Base-by-base conservation (phyloP, 1,140 invertebrate species). In the Bombus impatiens region DNA sequence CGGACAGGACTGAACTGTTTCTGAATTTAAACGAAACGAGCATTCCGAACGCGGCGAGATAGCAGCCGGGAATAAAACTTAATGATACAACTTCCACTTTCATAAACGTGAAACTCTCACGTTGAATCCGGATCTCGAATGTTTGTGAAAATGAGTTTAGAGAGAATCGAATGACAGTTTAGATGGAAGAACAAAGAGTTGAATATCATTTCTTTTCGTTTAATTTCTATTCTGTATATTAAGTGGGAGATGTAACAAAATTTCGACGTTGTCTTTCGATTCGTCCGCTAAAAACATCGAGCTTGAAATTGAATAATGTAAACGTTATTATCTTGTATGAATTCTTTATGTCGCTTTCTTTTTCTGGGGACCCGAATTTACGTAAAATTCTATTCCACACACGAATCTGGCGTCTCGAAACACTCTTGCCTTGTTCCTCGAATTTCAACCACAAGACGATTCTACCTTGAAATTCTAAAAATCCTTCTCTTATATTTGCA, bases 41-140 rank as follows among this genome's bases (percentile, higher is more conserved):
- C 12, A 37, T 59, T 32, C 15, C 40, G 2, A 44, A n/a, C 70
- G 28, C 13, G 28, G 3, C 5, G 70, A 42, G 28, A n/a, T n/a
- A 42, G 70, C 0, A 65, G 25, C n/a, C 13, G 40, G 28, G 28
- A 6, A 72, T 72, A 44, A 72, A 72, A 72, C n/a, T 72, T 72
- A 72, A 72, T 32, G 71, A 72, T 22, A 72, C 71, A 72, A 72
- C 71, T 72, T 42, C 28, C 28, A 72, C 53, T 35, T 59, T 57
- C n/a, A 59, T 77, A 59, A 77, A 77, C 47, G 53, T 1, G 71
- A 72, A 72, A 72, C 71, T 70, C 67, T 70, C 35, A 10, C 32
- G 32, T 10, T 25, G 67, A 25, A 25, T 25, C 35, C 15, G 15
- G 12, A 6, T 15, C 15, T 68, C 8, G 65, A 68, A 22, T 22